These are phyloP conservation scores for Oryctes rhinoceros DNA, from an alignment of 1,140 invertebrate genomes.

Conservation along the genomic window DNA sequence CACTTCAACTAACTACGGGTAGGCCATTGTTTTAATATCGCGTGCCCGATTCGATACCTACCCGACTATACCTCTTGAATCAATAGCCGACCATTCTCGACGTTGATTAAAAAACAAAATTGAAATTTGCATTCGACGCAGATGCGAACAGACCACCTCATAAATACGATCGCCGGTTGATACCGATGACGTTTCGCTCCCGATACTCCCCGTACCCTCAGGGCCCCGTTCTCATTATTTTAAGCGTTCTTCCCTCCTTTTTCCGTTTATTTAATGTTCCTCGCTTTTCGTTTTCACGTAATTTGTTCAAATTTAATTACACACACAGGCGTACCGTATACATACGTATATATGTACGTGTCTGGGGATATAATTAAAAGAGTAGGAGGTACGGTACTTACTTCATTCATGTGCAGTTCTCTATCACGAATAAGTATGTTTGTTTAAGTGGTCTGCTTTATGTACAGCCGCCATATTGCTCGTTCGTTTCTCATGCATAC, in stretches of 20 bases:
- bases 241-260: conserved; percentile 7
- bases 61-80: conserved; percentile 16
- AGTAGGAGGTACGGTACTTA: neutral
- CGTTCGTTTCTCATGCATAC: neutral
- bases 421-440: conserved; percentile 5
- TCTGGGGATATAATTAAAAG: neutral
- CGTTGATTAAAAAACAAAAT: conserved; percentile 34
- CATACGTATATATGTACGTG: neutral
- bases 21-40: conserved; percentile 30
- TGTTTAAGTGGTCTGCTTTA: conserved; percentile 20
- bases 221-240: conserved; percentile 19
- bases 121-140: conserved; percentile 22
- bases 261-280: conserved; percentile 6
- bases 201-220: neutral
- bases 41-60: conserved; percentile 15
- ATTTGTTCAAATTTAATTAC: conserved; percentile 32
- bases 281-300: conserved; percentile 16
- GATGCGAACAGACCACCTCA: conserved; percentile 22
- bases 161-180: conserved; percentile 21
- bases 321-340: neutral
- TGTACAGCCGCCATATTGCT: neutral
- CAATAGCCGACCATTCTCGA: conserved; percentile 24
- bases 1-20: neutral
- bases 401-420: neutral
- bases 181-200: neutral